phyloP scores from a whole-genome alignment of 2,888 invertebrate genomes.

The Leptopilina myrica region DNA sequence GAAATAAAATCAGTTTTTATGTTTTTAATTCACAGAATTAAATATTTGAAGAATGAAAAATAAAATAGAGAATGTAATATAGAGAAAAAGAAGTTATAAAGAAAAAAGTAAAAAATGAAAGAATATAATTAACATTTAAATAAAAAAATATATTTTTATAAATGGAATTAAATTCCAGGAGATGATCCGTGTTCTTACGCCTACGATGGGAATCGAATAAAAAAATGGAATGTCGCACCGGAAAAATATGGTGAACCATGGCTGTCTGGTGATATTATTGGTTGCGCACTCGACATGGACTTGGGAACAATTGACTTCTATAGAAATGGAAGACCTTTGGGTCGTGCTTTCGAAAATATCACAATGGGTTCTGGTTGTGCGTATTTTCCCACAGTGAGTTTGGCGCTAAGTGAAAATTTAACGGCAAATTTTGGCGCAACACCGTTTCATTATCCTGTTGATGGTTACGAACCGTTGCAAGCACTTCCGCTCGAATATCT shows the following conservation, averaged over 20 bases:
- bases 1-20: no score
- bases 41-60: no score
- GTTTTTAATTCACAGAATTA: no score
- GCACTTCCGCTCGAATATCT: constrained; percentile 66
- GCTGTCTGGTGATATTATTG: constrained; percentile 90
- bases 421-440: constrained; percentile 88
- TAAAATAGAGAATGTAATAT: no score
- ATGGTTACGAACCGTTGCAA: constrained; percentile 84
- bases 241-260: constrained; percentile 87
- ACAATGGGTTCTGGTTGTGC: constrained; percentile 85
- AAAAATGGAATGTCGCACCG: constrained; percentile 86
- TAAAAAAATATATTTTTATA: no score
- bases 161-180: constrained; percentile 75
- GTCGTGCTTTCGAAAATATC: constrained; percentile 85
- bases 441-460: constrained; percentile 83
- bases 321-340: constrained; percentile 87
- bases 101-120: no score
- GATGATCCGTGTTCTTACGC: constrained; percentile 88
- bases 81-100: no score
- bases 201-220: constrained; percentile 85
- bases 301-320: constrained; percentile 83
- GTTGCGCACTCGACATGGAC: constrained; percentile 84
- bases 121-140: no score
- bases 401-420: constrained; percentile 86
- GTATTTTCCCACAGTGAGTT: constrained; percentile 89